Evolutionary conservation across 2,888 invertebrate genomes (phyloP).

Genomic region (Tryphoninae sp.): DNA sequence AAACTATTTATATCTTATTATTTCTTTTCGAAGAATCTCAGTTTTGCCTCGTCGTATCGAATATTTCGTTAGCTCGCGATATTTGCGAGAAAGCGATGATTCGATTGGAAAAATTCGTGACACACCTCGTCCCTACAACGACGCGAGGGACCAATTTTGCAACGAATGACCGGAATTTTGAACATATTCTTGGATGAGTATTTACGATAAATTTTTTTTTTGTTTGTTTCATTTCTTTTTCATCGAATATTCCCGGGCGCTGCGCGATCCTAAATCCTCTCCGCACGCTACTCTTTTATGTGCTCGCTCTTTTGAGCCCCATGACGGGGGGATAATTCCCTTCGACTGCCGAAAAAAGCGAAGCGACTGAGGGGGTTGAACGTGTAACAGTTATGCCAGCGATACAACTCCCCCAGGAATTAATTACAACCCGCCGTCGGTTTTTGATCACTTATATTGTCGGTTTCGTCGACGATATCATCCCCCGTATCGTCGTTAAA

Average conservation of each 20-base stretch:
- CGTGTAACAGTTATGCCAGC: conserved; percentile 41
- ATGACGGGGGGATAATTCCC: conserved; percentile 51
- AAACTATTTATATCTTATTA: neutral
- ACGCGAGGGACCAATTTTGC: conserved; percentile 23
- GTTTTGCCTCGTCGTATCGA: neutral
- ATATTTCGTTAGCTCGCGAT: too few relatives aligned
- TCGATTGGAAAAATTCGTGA: too few relatives aligned
- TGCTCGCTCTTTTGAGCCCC: conserved; percentile 41
- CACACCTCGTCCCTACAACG: neutral
- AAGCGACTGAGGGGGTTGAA: conserved; percentile 13
- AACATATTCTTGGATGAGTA: conserved; percentile 2
- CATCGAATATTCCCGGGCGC: conserved; percentile 10
- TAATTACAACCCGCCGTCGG: conserved; percentile 55
- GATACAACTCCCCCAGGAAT: conserved; percentile 57
- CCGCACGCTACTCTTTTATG: conserved; percentile 39
- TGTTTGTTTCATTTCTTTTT: neutral
- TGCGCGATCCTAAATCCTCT: conserved; percentile 29
- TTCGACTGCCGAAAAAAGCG: conserved; percentile 31
- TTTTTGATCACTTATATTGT: conserved; percentile 56
- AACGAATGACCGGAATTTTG: conserved; percentile 22
- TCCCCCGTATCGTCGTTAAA: conserved; percentile 28
- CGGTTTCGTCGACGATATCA: conserved; percentile 38
- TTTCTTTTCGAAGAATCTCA: conserved; percentile 15
- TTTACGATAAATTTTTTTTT: conserved; percentile 3
- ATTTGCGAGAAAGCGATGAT: too few relatives aligned